phyloP scores from a whole-genome alignment of 2,113 vertebrate genomes.

The Thamnophis sirtalis region DNA sequence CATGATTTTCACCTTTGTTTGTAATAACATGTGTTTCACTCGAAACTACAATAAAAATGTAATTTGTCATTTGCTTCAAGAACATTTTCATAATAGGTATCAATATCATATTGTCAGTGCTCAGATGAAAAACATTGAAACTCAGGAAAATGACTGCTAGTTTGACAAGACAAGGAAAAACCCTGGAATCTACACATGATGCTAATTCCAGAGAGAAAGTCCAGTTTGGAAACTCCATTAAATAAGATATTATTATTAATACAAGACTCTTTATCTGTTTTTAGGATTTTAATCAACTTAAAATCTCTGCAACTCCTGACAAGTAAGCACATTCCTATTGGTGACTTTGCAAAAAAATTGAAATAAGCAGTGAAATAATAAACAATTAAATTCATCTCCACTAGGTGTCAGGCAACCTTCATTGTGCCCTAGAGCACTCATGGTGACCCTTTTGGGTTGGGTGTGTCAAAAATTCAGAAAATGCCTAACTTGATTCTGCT shows the following conservation, averaged over 20 bases:
- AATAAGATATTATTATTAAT: not conserved
- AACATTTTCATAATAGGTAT: not conserved
- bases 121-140: not conserved
- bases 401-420: slow-evolving; percentile 24
- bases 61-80: not conserved
- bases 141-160: not conserved
- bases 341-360: not conserved
- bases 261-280: not conserved
- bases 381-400: slow-evolving; percentile 11
- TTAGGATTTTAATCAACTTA: not conserved
- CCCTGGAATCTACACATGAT: not conserved
- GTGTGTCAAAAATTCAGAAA: not conserved
- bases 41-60: not conserved
- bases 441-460: not conserved
- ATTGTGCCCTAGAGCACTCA: not conserved
- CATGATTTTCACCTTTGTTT: not conserved
- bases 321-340: not conserved
- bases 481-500: not conserved
- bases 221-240: not conserved
- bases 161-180: not conserved
- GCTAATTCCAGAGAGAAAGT: not conserved
- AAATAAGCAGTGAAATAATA: not conserved
- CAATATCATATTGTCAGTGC: too few species aligned
- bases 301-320: not conserved
- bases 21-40: not conserved